Evolutionary conservation across 2,113 vertebrate genomes (phyloP), one percentile per base, ranked within the genome.

Genomic region (Genyomyrus donnyi): DNA sequence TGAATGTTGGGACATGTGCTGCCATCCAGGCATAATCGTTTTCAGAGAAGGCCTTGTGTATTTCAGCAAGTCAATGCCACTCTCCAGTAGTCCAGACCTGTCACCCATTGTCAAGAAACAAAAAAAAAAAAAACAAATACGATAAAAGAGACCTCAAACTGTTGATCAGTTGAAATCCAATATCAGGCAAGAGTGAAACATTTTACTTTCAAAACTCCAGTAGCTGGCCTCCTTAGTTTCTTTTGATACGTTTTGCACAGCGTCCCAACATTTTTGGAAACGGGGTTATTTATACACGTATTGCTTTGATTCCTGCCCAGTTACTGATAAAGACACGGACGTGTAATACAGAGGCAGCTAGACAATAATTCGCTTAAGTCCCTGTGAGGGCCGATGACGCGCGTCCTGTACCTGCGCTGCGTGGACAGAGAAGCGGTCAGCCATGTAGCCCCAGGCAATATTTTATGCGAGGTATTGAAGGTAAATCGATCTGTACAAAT

Each of bases 311-410:
- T 39, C 70, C 35, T 6, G 70, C 13, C 27, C 70, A 77, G 31
- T 77, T 77, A 35, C 35, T 6, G 70, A 19, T 39, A 77, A 13
- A 77, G 13, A 77, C 27, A 77, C 5, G 31, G 70, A 19, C 2
- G 15, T 39, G 5, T 42, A 6, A 7, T 1, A 15, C 74, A 5
- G 13, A 80, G 74, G 15, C 10, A 80, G 35, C 31, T 80, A 39
- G 35, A 42, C 35, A 80, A 5, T 80, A 70, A 70, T 80, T 80
- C 11, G 35, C 35, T 19, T 7, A 42, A 13, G 8, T 92, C 90
- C 93, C 91, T 86, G 91, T 87, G 53, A 90, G 90, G 49, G 86
- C 35, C 89, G 93, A 92, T 95, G 94, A 95, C 94, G 94, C 91
- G 92, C 91, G 85, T 90, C 86, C 90, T 89, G 90, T 93, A 95